phyloP scores from a whole-genome alignment of 2,888 invertebrate species.

The Agrochola lychnidis region DNA sequence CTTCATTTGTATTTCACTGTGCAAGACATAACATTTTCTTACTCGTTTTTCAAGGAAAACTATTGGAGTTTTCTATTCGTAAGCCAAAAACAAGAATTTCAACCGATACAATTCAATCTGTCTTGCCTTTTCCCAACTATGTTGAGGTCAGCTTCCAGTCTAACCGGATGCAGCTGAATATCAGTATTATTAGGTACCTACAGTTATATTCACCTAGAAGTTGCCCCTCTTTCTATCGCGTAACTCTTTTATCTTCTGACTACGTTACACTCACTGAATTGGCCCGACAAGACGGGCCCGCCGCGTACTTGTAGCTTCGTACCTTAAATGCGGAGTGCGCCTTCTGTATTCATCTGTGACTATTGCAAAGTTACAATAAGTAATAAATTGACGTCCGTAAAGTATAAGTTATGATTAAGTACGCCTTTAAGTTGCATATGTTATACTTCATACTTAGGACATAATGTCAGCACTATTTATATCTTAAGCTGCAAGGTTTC shows the following conservation, averaged over 20 bases:
- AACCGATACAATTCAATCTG: neutral
- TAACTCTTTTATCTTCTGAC: no score
- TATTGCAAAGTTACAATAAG: slow-evolving; percentile 11
- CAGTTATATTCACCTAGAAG: no score
- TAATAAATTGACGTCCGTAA: slow-evolving; percentile 19
- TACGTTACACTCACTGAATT: no score
- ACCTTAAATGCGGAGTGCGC: no score
- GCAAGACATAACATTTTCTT: neutral
- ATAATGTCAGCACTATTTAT: slow-evolving; percentile 54
- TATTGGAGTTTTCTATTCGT: neutral
- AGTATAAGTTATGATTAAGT: slow-evolving; percentile 50
- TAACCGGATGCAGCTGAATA: no score
- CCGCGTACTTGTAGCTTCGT: no score
- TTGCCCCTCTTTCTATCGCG: no score
- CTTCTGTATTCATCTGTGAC: no score
- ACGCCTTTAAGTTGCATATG: slow-evolving; percentile 14
- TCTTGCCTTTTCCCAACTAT: no score
- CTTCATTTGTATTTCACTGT: neutral
- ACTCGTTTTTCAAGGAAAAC: neutral
- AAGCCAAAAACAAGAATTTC: neutral
- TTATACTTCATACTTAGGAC: slow-evolving; percentile 14
- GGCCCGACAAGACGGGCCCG: no score
- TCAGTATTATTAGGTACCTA: no score
- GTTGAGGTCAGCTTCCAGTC: no score
- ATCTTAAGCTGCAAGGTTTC: slow-evolving; percentile 49